Conservation (phyloP, 1,140 invertebrate species). For the Oscheius sp. region DNA sequence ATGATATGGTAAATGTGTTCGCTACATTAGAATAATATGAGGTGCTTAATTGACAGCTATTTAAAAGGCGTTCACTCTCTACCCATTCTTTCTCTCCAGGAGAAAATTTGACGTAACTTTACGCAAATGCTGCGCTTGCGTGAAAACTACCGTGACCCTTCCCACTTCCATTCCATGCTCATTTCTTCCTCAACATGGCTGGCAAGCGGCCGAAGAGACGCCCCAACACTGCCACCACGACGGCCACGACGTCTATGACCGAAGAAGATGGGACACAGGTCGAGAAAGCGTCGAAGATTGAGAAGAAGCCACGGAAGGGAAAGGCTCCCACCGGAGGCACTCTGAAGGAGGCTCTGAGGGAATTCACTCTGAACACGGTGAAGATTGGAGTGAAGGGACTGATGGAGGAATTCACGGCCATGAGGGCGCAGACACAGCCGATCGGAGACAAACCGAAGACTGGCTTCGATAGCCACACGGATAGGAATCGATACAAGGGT, state of each 20-base stretch:
- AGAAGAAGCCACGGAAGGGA: background rate
- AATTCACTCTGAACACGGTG: background rate
- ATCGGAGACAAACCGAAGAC: constrained; percentile 12
- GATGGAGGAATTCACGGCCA: background rate
- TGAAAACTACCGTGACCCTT: no score
- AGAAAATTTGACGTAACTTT: no score
- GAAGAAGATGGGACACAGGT: constrained; percentile 13
- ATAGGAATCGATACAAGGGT: constrained; percentile 42
- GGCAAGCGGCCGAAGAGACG: no score
- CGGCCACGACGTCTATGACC: background rate
- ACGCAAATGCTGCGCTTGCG: no score
- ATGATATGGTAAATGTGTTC: no score
- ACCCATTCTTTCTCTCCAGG: no score
- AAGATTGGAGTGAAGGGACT: constrained; percentile 7
- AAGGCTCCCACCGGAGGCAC: background rate
- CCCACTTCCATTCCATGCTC: no score
- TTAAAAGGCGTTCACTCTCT: no score
- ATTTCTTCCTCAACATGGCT: no score
- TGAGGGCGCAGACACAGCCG: constrained; percentile 4
- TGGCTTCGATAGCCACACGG: constrained; percentile 17
- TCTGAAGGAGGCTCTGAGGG: background rate
- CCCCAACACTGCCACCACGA: no score
- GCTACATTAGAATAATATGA: no score
- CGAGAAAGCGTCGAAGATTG: background rate
- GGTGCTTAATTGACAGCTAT: no score